phyloP scores from a whole-genome alignment of 1,140 invertebrate genomes.

The Aphaenogaster floridana region DNA sequence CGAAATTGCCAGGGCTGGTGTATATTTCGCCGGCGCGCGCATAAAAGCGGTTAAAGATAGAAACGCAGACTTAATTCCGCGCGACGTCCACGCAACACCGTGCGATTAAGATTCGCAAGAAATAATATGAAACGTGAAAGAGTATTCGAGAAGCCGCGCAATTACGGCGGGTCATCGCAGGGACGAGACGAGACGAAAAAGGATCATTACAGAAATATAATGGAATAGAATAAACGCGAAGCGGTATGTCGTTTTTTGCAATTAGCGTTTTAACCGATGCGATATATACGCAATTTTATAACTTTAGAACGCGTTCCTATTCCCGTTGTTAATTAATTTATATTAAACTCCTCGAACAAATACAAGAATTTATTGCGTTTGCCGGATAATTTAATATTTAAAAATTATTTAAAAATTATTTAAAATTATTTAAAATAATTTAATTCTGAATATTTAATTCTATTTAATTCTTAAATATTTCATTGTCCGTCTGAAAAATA shows the following conservation, averaged over 20 bases:
- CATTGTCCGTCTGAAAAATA: not conserved
- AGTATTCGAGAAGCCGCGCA: conserved; percentile 3
- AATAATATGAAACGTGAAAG: conserved; percentile 34
- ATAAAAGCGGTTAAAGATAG: conserved; percentile 68
- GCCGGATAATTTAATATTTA: not conserved
- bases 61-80: conserved; percentile 49
- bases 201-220: not conserved
- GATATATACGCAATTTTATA: not conserved
- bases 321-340: not conserved
- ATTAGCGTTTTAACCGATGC: not conserved
- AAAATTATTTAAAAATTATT: not conserved
- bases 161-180: not conserved
- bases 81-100: conserved; percentile 23
- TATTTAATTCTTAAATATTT: too few relatives aligned
- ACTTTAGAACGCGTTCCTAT: not conserved
- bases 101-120: conserved; percentile 45
- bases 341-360: not conserved
- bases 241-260: not conserved
- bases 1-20: conserved; percentile 24
- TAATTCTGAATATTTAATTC: not conserved
- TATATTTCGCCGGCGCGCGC: conserved; percentile 44
- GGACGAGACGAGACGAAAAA: not conserved
- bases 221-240: conserved; percentile 1
- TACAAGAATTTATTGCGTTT: not conserved
- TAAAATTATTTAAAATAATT: too few relatives aligned